Base-by-base conservation (phyloP, 2,113 vertebrate species). In the Psilopsiagon aurifrons region DNA sequence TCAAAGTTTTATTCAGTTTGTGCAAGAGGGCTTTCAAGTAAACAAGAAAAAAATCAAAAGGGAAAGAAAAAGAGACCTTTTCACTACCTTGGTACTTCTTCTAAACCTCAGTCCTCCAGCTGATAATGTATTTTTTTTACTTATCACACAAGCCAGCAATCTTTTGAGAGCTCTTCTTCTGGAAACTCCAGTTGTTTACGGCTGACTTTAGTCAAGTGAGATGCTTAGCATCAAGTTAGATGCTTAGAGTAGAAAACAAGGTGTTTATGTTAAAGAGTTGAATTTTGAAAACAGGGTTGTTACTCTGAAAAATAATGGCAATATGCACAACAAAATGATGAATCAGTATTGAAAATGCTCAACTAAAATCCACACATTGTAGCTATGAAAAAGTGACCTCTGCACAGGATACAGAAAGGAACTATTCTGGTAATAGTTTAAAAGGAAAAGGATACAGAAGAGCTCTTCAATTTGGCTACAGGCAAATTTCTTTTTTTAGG, bases 251-350 rank as follows among this genome's bases (percentile, higher is more conserved):
- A 93, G 54, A 54, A 94, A 92, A 90, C 2, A 3, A 74, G 19
- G 73, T 77, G 33, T 79, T 66, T 66, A 52, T 16, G 17, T 46
- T 86, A 49, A 77, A 11, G 2, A n/a, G 23, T 24, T 8, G 47
- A 49, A 49, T 49, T 49, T 49, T 49, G 47, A 49, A 49, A 49
- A 49, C 23, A 49, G 23, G 47, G 47, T 49, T 49, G 47, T 37
- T 80, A 86, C 80, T 59, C 63, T 11, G 51, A 57, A 66, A 95
- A 93, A 83, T 79, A 83, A 92, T 24, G n/a, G 37, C 28, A 83
- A 70, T 43, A 70, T 22, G 17, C 18, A 81, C 39, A 41, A 78
- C 10, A 88, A 90, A 90, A 78, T 19, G 17, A 63, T 46, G 46
- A 77, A 77, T 47, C 44, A 19, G 27, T 33, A 69, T 8, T 73